Evolutionary conservation across 2,797 vertebrate genomes (phyloP).

Genomic region (Salmo trutta): DNA sequence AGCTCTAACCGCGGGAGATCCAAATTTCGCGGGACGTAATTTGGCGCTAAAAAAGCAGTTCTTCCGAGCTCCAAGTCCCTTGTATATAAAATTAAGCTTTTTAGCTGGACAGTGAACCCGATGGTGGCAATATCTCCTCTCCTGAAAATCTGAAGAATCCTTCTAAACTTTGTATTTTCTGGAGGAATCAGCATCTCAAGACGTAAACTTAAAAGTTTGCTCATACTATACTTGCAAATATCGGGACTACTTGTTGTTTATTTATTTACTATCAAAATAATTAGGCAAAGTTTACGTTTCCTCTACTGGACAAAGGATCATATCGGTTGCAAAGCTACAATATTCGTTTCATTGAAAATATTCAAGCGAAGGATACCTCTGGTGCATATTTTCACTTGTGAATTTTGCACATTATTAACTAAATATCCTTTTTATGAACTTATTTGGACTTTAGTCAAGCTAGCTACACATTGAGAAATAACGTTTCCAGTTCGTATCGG

Average conservation of each 20-base stretch:
- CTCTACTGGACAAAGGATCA: constrained; percentile 54
- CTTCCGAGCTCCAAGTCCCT: constrained; percentile 49
- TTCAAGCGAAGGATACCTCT: neutral
- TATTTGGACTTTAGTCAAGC: neutral
- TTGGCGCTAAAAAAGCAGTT: constrained; percentile 87
- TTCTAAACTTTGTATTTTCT: neutral
- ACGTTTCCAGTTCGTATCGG: neutral
- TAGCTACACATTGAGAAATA: neutral
- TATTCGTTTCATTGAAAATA: neutral
- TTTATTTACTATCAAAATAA: constrained; percentile 32
- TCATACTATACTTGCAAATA: constrained; percentile 33
- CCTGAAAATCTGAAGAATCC: constrained; percentile 42
- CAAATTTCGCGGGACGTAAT: constrained; percentile 92
- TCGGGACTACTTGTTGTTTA: constrained; percentile 16
- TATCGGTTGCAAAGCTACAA: constrained; percentile 8
- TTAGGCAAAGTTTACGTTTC: constrained; percentile 20
- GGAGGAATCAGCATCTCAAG: constrained; percentile 14
- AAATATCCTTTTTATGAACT: neutral
- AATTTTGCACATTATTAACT: constrained; percentile 8
- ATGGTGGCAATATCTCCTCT: constrained; percentile 40
- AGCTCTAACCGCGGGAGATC: constrained; percentile 90
- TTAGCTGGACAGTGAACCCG: constrained; percentile 36
- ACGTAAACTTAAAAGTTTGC: constrained; percentile 16
- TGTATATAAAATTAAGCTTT: constrained; percentile 53
- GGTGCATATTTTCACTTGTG: constrained; percentile 7